Evolutionary conservation across 2,113 vertebrate species (phyloP).

Genomic region (Tichodroma muraria): DNA sequence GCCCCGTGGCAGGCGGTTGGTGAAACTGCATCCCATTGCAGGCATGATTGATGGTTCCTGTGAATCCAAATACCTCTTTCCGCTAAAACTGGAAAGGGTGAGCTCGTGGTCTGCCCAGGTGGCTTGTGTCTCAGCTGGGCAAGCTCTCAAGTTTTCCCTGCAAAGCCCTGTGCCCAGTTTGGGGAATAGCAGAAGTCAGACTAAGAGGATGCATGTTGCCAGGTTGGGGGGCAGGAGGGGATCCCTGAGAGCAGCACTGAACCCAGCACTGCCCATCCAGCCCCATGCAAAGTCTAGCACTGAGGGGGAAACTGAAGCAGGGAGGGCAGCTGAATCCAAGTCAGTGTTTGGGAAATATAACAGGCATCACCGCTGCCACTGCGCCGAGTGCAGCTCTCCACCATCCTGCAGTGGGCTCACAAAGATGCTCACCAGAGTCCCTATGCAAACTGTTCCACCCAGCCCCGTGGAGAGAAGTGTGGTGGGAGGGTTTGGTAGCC

Average conservation of each 20-base stretch:
- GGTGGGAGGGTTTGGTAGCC: not conserved
- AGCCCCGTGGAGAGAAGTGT: not conserved
- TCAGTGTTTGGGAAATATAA: not conserved
- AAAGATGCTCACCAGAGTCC: not conserved
- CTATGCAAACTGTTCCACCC: not conserved
- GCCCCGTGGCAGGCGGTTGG: not conserved
- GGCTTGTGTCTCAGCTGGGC: not conserved
- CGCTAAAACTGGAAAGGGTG: not conserved
- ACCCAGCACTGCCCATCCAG: not conserved
- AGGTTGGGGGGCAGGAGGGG: not conserved
- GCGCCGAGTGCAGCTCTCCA: not conserved
- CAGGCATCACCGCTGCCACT: fast-evolving
- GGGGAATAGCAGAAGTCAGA: not conserved
- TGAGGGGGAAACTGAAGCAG: not conserved
- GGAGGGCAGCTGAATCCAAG: not conserved
- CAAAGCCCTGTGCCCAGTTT: not conserved
- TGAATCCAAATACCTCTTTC: not conserved
- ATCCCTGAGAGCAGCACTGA: conserved; percentile 24
- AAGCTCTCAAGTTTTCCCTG: not conserved
- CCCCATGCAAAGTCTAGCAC: not conserved
- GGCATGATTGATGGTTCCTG: not conserved
- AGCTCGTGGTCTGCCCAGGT: not conserved
- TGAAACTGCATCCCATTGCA: not conserved
- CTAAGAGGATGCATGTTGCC: not conserved
- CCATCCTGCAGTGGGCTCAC: not conserved